Conservation (phyloP, 2,888 invertebrate genomes). For the Hanleya hanleyi region DNA sequence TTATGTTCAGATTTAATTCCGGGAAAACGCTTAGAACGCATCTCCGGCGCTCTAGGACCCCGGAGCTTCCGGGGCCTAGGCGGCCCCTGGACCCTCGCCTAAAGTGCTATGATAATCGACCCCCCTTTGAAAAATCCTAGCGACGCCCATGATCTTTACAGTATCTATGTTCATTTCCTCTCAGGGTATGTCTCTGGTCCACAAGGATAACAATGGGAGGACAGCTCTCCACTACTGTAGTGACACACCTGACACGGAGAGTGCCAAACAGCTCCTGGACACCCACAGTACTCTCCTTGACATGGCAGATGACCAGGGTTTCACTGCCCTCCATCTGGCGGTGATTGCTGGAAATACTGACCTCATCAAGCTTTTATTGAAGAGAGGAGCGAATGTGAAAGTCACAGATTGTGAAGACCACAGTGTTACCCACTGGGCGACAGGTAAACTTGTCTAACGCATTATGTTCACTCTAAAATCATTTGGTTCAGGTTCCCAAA, state of each 20-base stretch:
- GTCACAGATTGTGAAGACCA: slow-evolving; percentile 95
- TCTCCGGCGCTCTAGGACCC: too few relatives aligned
- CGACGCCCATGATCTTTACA: too few relatives aligned
- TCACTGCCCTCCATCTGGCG: slow-evolving; percentile 95
- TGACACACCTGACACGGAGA: slow-evolving; percentile 79
- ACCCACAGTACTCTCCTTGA: slow-evolving; percentile 81
- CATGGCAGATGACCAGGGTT: slow-evolving; percentile 85
- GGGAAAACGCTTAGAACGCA: too few relatives aligned
- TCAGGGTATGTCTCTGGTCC: slow-evolving; percentile 23
- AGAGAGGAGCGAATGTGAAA: slow-evolving; percentile 91
- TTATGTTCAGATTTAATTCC: too few relatives aligned
- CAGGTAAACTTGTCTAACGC: slow-evolving; percentile 83
- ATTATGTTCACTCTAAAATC: too few relatives aligned
- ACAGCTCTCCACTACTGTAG: slow-evolving; percentile 96
- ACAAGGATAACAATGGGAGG: slow-evolving; percentile 60
- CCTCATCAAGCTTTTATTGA: slow-evolving; percentile 84
- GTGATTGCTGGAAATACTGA: slow-evolving; percentile 76
- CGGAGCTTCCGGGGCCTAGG: too few relatives aligned
- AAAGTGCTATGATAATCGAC: too few relatives aligned
- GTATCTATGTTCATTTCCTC: too few relatives aligned
- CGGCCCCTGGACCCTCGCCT: too few relatives aligned
- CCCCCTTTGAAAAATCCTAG: too few relatives aligned
- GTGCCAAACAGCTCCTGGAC: slow-evolving; percentile 81
- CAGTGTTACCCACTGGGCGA: slow-evolving; percentile 98
- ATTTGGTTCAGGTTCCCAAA: too few relatives aligned